Percentiles rank a stretch among this genome's conserved stretches.
Conservation (phyloP, 2,113 vertebrate species). For the Lepisosteus oculatus region DNA sequence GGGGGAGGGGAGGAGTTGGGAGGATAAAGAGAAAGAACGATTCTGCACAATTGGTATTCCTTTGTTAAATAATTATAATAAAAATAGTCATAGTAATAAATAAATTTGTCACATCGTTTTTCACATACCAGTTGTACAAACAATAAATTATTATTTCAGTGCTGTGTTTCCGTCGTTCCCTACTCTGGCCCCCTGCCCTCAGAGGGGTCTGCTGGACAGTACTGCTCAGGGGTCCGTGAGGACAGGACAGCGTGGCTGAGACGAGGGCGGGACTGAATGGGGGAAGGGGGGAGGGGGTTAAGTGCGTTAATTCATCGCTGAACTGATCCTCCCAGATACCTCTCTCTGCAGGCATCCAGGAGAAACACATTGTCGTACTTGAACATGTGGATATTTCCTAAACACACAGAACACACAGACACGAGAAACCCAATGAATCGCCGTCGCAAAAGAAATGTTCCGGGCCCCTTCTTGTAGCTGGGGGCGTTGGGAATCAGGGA, state of each 20-base stretch:
- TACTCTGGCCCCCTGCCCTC: slow-evolving; percentile 40
- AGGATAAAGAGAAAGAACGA: slow-evolving; percentile 43
- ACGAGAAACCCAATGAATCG: not conserved
- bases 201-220: no score
- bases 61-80: slow-evolving; percentile 92
- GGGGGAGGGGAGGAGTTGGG: no score
- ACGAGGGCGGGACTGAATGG: not conserved
- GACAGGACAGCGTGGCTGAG: no score
- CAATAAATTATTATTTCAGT: slow-evolving; percentile 99
- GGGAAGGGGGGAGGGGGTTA: slow-evolving; percentile 14
- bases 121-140: slow-evolving; percentile 95
- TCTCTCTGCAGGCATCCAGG: slow-evolving; percentile 50
- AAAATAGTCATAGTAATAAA: slow-evolving; percentile 94
- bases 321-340: slow-evolving; percentile 16
- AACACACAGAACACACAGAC: slow-evolving; percentile 35
- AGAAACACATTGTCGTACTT: slow-evolving; percentile 51
- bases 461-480: no score
- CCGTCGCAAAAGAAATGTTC: no score
- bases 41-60: slow-evolving; percentile 70
- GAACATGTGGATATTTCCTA: slow-evolving; percentile 20
- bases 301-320: slow-evolving; percentile 17
- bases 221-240: no score
- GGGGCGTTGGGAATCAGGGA: no score
- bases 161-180: slow-evolving; percentile 74
- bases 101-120: slow-evolving; percentile 85